These are phyloP conservation scores for Sus cebifrons DNA, from an alignment of 2,797 vertebrate species.

Conservation along the genomic window DNA sequence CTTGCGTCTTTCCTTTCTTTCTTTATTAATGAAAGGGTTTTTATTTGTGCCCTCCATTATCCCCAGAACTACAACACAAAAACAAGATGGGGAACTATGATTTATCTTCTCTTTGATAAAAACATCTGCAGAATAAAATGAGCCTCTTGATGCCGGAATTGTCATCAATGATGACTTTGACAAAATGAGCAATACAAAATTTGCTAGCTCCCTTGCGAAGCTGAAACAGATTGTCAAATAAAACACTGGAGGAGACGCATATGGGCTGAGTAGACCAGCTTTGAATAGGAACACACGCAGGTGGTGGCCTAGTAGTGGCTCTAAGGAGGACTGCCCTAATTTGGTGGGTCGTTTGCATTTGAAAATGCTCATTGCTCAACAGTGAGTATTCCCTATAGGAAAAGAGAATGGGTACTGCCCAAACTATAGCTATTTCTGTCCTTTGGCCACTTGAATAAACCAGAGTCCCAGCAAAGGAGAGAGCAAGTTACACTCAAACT, in stretches of 20 bases:
- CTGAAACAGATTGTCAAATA: slow-evolving; percentile 92
- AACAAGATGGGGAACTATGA: slow-evolving; percentile 84
- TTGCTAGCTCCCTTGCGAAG: slow-evolving; percentile 91
- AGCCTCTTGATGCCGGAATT: slow-evolving; percentile 93
- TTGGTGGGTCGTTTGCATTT: slow-evolving; percentile 91
- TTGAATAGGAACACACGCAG: slow-evolving; percentile 90
- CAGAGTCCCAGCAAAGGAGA: slow-evolving; percentile 88
- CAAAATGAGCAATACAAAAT: slow-evolving; percentile 93
- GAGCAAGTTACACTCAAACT: slow-evolving; percentile 87
- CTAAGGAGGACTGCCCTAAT: slow-evolving; percentile 91
- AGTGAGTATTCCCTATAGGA: slow-evolving; percentile 88
- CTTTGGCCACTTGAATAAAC: slow-evolving; percentile 88
- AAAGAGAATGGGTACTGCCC: slow-evolving; percentile 88
- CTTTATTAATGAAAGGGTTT: slow-evolving; percentile 87
- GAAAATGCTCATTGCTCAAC: slow-evolving; percentile 89
- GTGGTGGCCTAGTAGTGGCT: slow-evolving; percentile 90
- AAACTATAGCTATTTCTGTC: slow-evolving; percentile 89
- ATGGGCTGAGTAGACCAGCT: slow-evolving; percentile 90
- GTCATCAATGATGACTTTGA: slow-evolving; percentile 94
- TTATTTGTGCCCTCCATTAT: slow-evolving; percentile 85
- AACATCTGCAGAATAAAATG: slow-evolving; percentile 93
- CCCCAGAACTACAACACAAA: slow-evolving; percentile 81
- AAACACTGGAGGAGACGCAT: slow-evolving; percentile 92
- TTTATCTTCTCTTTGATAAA: slow-evolving; percentile 91
- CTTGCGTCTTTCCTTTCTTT: slow-evolving; percentile 81